These are phyloP conservation scores for Dryococelus australis DNA, from an alignment of 2,888 invertebrate species.

Conservation along the genomic window DNA sequence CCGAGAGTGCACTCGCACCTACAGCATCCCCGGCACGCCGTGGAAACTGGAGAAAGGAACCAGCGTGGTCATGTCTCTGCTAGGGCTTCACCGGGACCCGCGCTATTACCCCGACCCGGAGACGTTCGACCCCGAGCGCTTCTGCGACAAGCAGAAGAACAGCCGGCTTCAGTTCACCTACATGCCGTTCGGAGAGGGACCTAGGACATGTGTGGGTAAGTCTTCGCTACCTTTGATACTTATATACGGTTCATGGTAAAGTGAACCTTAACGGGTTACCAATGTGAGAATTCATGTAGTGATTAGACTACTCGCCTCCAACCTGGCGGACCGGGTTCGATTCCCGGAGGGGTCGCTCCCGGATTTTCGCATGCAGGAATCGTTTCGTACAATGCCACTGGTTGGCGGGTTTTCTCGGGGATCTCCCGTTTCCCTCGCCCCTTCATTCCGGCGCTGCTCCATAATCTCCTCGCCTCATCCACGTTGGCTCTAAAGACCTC, in stretches of 20 bases:
- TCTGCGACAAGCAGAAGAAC: constrained; percentile 46
- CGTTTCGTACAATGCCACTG: too few relatives aligned
- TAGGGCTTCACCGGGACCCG: constrained; percentile 49
- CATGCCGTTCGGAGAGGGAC: constrained; percentile 41
- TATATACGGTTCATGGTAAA: neutral
- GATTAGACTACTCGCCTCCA: too few relatives aligned
- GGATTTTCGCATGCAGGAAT: too few relatives aligned
- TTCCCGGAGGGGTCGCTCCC: too few relatives aligned
- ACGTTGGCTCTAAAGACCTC: too few relatives aligned
- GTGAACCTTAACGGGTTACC: neutral
- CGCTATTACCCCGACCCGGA: constrained; percentile 51
- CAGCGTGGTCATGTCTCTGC: constrained; percentile 44
- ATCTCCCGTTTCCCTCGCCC: too few relatives aligned
- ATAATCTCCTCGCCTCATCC: too few relatives aligned
- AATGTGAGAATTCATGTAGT: neutral
- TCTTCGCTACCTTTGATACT: neutral
- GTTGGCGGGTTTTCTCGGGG: too few relatives aligned
- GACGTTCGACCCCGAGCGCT: constrained; percentile 53
- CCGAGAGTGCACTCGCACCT: constrained; percentile 43
- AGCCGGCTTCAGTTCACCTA: constrained; percentile 44
- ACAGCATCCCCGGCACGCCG: constrained; percentile 36
- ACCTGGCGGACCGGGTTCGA: too few relatives aligned
- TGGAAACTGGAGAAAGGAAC: constrained; percentile 54
- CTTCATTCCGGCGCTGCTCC: too few relatives aligned
- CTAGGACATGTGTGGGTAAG: constrained; percentile 40